Percentiles rank a stretch among this genome's conserved stretches.
phyloP scores from a whole-genome alignment of 2,797 vertebrate species.

The Podargus strigoides region DNA sequence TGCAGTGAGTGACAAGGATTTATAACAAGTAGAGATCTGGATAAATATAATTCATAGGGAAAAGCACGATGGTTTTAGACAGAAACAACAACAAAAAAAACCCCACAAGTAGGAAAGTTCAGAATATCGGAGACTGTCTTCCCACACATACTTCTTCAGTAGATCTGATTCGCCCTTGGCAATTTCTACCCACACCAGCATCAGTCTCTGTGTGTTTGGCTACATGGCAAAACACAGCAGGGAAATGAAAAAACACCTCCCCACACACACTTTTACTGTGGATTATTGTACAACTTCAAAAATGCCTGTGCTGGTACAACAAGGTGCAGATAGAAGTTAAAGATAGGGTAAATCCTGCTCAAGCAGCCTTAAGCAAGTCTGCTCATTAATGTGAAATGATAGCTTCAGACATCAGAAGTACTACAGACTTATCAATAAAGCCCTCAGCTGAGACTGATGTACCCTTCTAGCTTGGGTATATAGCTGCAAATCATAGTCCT shows the following conservation, averaged over 20 bases:
- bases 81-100: neutral
- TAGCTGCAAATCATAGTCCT: neutral
- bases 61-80: neutral
- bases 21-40: neutral
- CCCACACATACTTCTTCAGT: neutral
- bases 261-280: fast-evolving
- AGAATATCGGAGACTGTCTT: neutral
- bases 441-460: neutral
- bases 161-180: neutral
- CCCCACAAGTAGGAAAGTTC: neutral
- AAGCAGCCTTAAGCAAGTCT: neutral
- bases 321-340: neutral
- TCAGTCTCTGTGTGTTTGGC: neutral
- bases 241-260: neutral
- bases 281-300: neutral
- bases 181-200: neutral
- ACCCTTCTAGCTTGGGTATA: neutral
- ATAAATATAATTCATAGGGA: neutral
- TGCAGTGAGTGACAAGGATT: neutral
- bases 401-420: neutral
- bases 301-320: neutral
- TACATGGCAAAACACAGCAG: fast-evolving
- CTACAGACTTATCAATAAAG: fast-evolving
- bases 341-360: neutral
- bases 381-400: neutral